Percentiles rank a stretch among this genome's conserved stretches.
Conservation (phyloP, 2,113 vertebrate species). For the Mellivora capensis region DNA sequence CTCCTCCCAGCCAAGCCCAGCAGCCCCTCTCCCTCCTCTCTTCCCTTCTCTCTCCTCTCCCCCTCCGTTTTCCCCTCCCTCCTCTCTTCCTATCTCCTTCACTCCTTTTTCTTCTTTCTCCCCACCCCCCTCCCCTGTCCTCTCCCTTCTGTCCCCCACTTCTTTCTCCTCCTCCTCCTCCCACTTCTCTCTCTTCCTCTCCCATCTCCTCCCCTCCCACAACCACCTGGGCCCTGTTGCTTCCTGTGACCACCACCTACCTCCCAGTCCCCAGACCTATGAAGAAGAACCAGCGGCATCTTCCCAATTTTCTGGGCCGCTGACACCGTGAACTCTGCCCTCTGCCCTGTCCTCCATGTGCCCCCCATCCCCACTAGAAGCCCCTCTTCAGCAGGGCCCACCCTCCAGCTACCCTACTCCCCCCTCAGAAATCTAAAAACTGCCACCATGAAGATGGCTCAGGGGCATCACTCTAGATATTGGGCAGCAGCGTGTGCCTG, state of each 20-base stretch:
- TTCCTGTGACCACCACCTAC: background rate
- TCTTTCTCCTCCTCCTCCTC: too few species aligned
- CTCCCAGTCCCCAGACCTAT: background rate
- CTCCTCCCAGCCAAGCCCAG: background rate
- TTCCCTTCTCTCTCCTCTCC: background rate
- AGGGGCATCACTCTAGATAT: background rate
- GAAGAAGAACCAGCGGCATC: background rate
- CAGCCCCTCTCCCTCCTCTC: background rate
- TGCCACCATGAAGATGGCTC: background rate
- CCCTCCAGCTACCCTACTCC: background rate
- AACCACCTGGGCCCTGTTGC: background rate
- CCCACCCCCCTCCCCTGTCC: too few species aligned
- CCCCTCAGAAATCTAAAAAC: background rate
- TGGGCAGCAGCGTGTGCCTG: background rate
- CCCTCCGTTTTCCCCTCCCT: background rate
- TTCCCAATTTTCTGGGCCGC: background rate
- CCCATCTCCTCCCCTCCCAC: background rate
- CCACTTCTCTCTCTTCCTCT: background rate
- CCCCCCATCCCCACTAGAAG: background rate
- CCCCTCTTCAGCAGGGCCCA: background rate
- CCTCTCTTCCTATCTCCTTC: too few species aligned
- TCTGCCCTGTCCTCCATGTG: background rate
- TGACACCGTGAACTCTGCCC: background rate
- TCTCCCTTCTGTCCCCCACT: too few species aligned
- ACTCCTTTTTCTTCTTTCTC: too few species aligned